Percentiles rank a stretch among this genome's conserved stretches.
These are phyloP conservation scores for Ophioninae sp. DNA, from an alignment of 2,888 invertebrate species.

Conservation along the genomic window DNA sequence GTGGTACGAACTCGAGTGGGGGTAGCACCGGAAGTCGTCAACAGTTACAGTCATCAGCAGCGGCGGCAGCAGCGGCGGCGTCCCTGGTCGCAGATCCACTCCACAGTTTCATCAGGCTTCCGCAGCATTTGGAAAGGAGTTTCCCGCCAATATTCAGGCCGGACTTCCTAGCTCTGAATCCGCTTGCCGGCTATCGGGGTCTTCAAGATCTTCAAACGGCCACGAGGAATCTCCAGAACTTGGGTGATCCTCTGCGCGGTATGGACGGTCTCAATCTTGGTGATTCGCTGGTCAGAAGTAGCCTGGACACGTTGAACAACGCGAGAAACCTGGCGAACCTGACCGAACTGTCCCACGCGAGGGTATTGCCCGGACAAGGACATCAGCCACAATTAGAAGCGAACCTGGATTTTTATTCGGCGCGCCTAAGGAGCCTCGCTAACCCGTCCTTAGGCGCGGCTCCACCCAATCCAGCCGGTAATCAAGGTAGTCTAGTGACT, in stretches of 20 bases:
- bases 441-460: conserved; percentile 97
- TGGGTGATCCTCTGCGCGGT: conserved; percentile 78
- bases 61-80: conserved; percentile 40
- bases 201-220: conserved; percentile 79
- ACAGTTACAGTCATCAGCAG: conserved; percentile 76
- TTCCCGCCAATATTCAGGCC: conserved; percentile 80
- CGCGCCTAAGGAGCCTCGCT: conserved; percentile 99
- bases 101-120: conserved; percentile 78
- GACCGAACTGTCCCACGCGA: conserved; percentile 77
- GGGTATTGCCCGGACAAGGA: conserved; percentile 74
- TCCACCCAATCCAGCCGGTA: conserved; percentile 85
- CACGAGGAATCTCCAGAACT: conserved; percentile 78
- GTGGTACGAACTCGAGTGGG: conserved; percentile 77
- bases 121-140: conserved; percentile 77
- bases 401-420: conserved; percentile 99
- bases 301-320: conserved; percentile 78
- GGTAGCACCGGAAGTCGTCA: conserved; percentile 73
- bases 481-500: conserved; percentile 87
- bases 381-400: conserved; percentile 90
- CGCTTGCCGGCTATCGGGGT: conserved; percentile 78
- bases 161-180: conserved; percentile 77
- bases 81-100: conserved; percentile 79
- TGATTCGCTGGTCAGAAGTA: conserved; percentile 78
- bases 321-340: conserved; percentile 79
- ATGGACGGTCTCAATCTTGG: conserved; percentile 79